Percentiles rank a stretch among this genome's conserved stretches.
These are phyloP conservation scores for Tiliacea aurago DNA, from an alignment of 2,888 invertebrate species.

Conservation along the genomic window DNA sequence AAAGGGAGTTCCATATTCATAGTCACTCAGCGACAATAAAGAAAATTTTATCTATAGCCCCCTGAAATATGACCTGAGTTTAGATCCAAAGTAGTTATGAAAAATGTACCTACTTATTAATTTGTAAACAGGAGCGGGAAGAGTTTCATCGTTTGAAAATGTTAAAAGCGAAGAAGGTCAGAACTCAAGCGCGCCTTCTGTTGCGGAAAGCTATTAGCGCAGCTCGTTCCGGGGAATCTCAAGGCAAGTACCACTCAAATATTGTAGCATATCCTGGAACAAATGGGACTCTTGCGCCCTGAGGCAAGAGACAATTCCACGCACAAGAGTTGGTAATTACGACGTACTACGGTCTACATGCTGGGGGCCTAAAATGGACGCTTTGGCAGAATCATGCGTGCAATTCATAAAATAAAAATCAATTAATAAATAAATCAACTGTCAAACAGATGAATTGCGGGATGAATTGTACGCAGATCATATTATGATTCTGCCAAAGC, in stretches of 20 bases:
- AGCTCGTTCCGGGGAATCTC: slow-evolving; percentile 52
- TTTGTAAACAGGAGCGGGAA: slow-evolving; percentile 81
- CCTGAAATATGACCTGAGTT: neutral
- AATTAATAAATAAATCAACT: too few species aligned
- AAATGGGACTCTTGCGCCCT: too few species aligned
- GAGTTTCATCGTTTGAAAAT: slow-evolving; percentile 88
- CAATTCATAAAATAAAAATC: too few species aligned
- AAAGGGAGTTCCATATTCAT: too few species aligned
- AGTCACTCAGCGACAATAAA: too few species aligned
- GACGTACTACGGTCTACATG: neutral
- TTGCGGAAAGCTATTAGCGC: slow-evolving; percentile 51
- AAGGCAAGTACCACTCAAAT: slow-evolving; percentile 57
- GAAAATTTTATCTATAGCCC: neutral
- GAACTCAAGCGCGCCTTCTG: slow-evolving; percentile 68
- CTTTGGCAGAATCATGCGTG: too few species aligned
- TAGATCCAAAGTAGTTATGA: neutral
- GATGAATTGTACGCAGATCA: too few species aligned
- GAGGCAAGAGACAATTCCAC: neutral
- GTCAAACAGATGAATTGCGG: too few species aligned
- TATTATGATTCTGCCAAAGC: too few species aligned
- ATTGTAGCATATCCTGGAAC: neutral
- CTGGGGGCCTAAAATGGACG: too few species aligned
- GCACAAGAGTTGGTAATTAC: slow-evolving; percentile 2
- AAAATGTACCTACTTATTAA: slow-evolving; percentile 17
- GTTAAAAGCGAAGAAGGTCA: slow-evolving; percentile 87